Conservation (phyloP, 1,140 invertebrate species). For the Drosophila sp. region DNA sequence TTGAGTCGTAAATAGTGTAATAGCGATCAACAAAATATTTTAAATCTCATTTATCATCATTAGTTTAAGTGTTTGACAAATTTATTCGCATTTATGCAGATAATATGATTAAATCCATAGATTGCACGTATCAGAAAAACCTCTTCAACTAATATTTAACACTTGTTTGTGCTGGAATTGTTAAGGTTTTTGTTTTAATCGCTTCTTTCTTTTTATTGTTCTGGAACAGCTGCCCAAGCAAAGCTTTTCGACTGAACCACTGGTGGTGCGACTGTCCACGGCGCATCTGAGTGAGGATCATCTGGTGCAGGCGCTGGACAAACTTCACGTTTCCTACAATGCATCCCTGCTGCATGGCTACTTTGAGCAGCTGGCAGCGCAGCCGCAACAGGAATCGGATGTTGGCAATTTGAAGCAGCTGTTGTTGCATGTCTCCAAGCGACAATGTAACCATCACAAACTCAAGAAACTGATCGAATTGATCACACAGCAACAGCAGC, state of each 20-base stretch:
- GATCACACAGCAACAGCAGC: slow-evolving; percentile 55
- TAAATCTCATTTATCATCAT: too few relatives aligned
- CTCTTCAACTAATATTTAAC: too few relatives aligned
- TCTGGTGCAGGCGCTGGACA: slow-evolving; percentile 78
- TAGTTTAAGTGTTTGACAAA: too few relatives aligned
- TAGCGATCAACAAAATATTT: too few relatives aligned
- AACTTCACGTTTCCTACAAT: slow-evolving; percentile 75
- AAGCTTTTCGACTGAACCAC: slow-evolving; percentile 67
- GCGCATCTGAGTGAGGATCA: slow-evolving; percentile 66
- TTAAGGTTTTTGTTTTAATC: background rate
- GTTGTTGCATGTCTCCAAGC: slow-evolving; percentile 72
- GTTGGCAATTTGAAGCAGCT: slow-evolving; percentile 65
- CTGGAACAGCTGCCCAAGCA: slow-evolving; percentile 63
- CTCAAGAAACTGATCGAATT: slow-evolving; percentile 73
- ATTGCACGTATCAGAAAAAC: too few relatives aligned
- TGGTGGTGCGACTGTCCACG: slow-evolving; percentile 62
- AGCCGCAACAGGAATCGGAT: background rate
- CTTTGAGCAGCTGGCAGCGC: slow-evolving; percentile 45
- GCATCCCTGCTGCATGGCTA: slow-evolving; percentile 60
- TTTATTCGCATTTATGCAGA: too few relatives aligned
- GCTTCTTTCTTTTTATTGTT: background rate
- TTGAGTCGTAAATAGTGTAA: too few relatives aligned
- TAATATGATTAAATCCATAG: too few relatives aligned
- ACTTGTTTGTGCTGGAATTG: too few relatives aligned
- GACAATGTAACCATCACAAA: slow-evolving; percentile 72